Conservation (phyloP, 2,888 invertebrate species). For the Hirtodrosophila alboralis region DNA sequence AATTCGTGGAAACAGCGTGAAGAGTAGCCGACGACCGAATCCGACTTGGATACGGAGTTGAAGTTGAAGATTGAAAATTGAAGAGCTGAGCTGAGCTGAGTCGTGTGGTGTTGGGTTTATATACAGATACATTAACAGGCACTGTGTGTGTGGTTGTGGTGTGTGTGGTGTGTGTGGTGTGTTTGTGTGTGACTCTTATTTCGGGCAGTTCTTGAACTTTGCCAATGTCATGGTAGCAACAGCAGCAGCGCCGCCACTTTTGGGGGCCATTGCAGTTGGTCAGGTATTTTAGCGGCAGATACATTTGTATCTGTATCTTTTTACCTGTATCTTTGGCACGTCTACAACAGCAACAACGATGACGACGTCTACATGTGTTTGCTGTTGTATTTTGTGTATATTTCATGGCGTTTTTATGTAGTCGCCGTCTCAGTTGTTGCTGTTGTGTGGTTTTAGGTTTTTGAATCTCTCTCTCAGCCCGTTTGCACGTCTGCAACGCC, state of each 20-base stretch:
- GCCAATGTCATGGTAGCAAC: slow-evolving; percentile 60
- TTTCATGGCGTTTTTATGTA: slow-evolving; percentile 70
- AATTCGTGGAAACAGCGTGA: slow-evolving; percentile 72
- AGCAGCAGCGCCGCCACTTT: slow-evolving; percentile 31
- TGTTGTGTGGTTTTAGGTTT: slow-evolving; percentile 61
- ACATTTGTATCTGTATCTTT: slow-evolving; percentile 74
- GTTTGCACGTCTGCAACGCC: slow-evolving; percentile 63
- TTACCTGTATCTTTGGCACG: slow-evolving; percentile 78
- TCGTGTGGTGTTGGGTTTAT: slow-evolving; percentile 26
- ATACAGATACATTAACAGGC: slow-evolving; percentile 31
- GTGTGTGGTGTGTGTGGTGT: slow-evolving; percentile 5
- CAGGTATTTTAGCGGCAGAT: slow-evolving; percentile 61
- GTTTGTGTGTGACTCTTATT: slow-evolving; percentile 33
- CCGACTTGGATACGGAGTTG: slow-evolving; percentile 4
- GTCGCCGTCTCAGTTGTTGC: slow-evolving; percentile 35
- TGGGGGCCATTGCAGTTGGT: slow-evolving; percentile 66
- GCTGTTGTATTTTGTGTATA: slow-evolving; percentile 57
- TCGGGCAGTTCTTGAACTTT: slow-evolving; percentile 65
- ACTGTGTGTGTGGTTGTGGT: neutral
- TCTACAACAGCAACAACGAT: slow-evolving; percentile 52
- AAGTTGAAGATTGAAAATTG: neutral
- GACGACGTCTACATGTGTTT: slow-evolving; percentile 72
- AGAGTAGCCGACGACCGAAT: slow-evolving; percentile 34
- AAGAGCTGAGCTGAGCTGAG: slow-evolving; percentile 8
- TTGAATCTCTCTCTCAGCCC: slow-evolving; percentile 30